These are phyloP conservation scores for Plectrocnemia conspersa DNA, from an alignment of 1,140 invertebrate genomes.

Conservation along the genomic window DNA sequence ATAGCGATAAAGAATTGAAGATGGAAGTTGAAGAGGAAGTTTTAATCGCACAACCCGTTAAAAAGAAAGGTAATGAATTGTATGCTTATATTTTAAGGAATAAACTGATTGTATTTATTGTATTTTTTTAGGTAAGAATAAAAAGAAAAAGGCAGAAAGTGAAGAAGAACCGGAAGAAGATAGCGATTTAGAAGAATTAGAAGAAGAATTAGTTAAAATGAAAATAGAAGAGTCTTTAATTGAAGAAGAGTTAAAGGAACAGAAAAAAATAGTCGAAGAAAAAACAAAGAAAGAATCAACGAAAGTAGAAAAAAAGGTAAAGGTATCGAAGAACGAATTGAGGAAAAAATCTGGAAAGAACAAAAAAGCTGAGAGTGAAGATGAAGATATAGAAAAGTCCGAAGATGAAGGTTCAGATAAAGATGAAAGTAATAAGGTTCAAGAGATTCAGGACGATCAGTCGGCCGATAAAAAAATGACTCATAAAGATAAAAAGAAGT, in stretches of 20 bases:
- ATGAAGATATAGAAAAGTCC: constrained; percentile 28
- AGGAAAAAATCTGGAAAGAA: constrained; percentile 30
- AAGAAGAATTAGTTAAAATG: constrained; percentile 30
- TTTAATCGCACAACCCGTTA: constrained; percentile 37
- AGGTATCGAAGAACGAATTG: constrained; percentile 32
- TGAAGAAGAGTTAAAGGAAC: constrained; percentile 12
- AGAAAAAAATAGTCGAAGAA: constrained; percentile 8
- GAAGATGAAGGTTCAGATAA: constrained; percentile 35
- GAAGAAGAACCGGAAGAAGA: constrained; percentile 27
- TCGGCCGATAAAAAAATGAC: constrained; percentile 68
- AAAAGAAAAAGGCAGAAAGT: constrained; percentile 36
- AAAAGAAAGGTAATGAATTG: constrained; percentile 37
- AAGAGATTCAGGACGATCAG: constrained; percentile 26
- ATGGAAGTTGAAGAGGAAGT: constrained; percentile 39
- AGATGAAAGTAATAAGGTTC: constrained; percentile 3
- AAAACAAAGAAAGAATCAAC: constrained; percentile 18
- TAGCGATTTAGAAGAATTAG: constrained; percentile 30
- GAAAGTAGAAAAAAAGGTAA: constrained; percentile 28
- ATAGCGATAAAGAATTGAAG: constrained; percentile 44
- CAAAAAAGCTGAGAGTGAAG: constrained; percentile 25
- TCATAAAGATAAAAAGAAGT: constrained; percentile 92
- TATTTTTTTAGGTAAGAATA: constrained; percentile 35
- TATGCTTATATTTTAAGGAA: neutral
- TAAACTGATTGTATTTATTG: neutral
- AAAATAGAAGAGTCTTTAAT: constrained; percentile 29